A percentile compares a stretch with the other conserved stretches of the same genome.
phyloP scores from a whole-genome alignment of 2,797 vertebrate genomes.

The Gymnocypris eckloni region DNA sequence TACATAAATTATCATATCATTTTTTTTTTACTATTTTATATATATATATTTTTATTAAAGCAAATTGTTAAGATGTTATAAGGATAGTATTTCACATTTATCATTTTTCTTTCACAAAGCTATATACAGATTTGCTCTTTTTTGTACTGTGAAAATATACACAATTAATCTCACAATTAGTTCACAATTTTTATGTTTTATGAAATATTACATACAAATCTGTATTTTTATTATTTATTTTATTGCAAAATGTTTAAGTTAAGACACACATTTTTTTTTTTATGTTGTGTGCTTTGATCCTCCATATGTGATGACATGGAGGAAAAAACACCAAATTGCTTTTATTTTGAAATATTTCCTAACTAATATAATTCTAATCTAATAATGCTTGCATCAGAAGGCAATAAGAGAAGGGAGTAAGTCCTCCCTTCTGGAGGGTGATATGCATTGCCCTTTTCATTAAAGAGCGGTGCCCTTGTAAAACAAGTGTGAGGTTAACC shows the following conservation, averaged over 20 bases:
- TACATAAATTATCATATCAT: too few species aligned
- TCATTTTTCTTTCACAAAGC: background rate
- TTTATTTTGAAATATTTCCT: background rate
- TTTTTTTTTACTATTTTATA: too few species aligned
- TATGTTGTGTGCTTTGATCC: background rate
- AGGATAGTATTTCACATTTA: background rate
- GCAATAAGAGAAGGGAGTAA: constrained; percentile 3
- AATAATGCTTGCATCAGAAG: constrained; percentile 3
- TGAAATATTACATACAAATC: background rate
- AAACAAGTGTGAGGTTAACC: constrained; percentile 70
- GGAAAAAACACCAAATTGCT: background rate
- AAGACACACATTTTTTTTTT: background rate
- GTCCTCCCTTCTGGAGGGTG: constrained; percentile 17
- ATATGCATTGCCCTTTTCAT: constrained; percentile 55
- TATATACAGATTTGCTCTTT: background rate
- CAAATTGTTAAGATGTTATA: background rate
- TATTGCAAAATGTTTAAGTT: too few species aligned
- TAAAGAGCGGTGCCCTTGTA: constrained; percentile 63
- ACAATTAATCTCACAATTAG: too few species aligned
- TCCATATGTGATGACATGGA: background rate
- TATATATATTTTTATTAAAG: background rate
- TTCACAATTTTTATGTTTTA: background rate
- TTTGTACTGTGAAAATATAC: background rate
- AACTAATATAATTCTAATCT: background rate
- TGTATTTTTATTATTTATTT: background rate